Base-by-base conservation (phyloP, 2,888 invertebrate species). In the Oxycera nigricornis region DNA sequence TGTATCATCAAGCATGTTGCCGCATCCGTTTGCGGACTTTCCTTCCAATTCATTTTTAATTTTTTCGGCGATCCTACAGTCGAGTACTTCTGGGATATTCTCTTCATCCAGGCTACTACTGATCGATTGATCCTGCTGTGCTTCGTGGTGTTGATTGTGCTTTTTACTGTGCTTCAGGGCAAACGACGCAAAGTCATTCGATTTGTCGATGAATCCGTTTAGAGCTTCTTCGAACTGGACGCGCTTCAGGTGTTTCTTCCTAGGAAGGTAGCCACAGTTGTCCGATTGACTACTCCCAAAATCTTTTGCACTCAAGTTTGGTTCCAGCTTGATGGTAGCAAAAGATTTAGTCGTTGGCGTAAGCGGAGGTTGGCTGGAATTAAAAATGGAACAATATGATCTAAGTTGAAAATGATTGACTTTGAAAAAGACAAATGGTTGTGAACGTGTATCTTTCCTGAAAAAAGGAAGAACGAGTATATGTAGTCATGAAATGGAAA, bases 1-100 rank as follows among this genome's bases (percentile, higher is more conserved):
- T 1, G 20, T 52, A 50, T 61, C 73, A 11, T 75, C 78, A 39
- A 76, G 72, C 24, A 76, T 77, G 28, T 61, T 77, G 9, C 77
- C 78, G 39, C 74, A 77, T 50, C 76, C 76, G 57, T 74, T 77
- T 2, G 83, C 84, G 0, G 81, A 79, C 74, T 83, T 82, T 52
- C 82, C 81, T 76, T 83, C 85, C 74, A 85, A 77, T 73, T 85
- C 85, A 76, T 82, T 85, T 76, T 85, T 85, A 73, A 85, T 85
- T 78, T 85, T 85, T 78, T 85, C 85, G 11, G 85, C 85, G 28
- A 85, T 85, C 76, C 85, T 81, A 73, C 85, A 85, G 74, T 85
- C 85, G 0, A 85, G 78, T 2, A 85, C 84, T 79, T 85, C 85
- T 14, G 85, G 84, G 61, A 84, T 79, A 73, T 83, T 81, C 57